phyloP scores from a whole-genome alignment of 2,888 invertebrate genomes.

The Himalopsyche japonica region DNA sequence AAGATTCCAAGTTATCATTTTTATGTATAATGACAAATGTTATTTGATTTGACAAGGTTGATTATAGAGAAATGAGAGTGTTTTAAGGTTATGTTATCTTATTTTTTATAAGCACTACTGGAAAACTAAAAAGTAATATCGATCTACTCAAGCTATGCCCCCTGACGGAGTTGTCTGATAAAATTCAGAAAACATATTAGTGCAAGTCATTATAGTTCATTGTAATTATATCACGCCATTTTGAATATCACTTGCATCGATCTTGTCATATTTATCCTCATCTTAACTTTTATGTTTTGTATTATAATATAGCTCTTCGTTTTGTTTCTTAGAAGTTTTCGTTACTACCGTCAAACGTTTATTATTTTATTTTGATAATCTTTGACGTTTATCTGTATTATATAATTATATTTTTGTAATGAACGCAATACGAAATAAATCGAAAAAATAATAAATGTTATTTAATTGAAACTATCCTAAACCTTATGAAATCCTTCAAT shows the following conservation, averaged over 20 bases:
- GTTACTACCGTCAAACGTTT: not conserved
- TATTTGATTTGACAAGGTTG: too few species aligned
- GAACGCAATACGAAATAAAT: conserved; percentile 11
- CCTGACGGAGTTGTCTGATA: not conserved
- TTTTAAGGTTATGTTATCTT: not conserved
- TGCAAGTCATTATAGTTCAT: not conserved
- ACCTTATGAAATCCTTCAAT: too few species aligned
- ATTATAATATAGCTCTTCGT: not conserved
- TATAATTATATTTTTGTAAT: conserved; percentile 5
- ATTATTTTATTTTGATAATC: not conserved
- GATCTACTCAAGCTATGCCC: not conserved
- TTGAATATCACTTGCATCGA: not conserved
- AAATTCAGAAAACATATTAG: not conserved
- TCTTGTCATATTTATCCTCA: not conserved
- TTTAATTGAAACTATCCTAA: not conserved
- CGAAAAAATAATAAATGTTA: not conserved
- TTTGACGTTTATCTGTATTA: conserved; percentile 5
- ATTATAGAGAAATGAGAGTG: too few species aligned
- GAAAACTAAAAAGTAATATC: not conserved
- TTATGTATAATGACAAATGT: too few species aligned
- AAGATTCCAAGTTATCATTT: too few species aligned
- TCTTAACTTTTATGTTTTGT: not conserved
- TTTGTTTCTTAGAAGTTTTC: not conserved
- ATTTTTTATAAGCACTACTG: not conserved
- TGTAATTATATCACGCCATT: not conserved